Evolutionary conservation across 2,888 invertebrate species (phyloP), one percentile per base, ranked within the genome.

Genomic region (Furcula furcula): DNA sequence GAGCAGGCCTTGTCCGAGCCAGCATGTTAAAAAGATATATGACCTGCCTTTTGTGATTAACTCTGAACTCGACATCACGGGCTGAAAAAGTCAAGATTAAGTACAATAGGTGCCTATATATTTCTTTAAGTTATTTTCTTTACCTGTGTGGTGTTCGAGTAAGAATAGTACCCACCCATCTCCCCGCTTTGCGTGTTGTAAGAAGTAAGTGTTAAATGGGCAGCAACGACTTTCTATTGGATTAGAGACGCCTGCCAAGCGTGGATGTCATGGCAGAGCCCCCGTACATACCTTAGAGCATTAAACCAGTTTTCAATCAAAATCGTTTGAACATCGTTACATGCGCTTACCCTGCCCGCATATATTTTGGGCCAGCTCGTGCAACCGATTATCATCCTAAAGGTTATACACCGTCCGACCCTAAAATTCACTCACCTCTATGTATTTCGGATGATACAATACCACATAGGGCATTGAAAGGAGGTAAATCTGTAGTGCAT

Each of bases 1-100:
- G 0, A 92, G 78, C 0, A 92, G 79, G 1, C 92, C 92, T 36
- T 90, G 81, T 7, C 89, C 83, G 1, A 91, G 70, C 91, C 91
- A 91, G 0, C 85, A 76, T 16, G 67, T 65, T 4, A 91, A 31
- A 1, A 74, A 76, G 2, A 70, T 59, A 51, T 91, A 91, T 1
- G 90, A 85, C 15, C 60, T 67, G 1, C 90, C 89, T 68, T 93
- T 93, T 25, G 90, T 90, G 19, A 90, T 84, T 22, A 85, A 70
- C 34, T 85, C 85, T 1, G 65, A 74, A 41, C 87, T 89, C 11
- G 86, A 77, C 11, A 91, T 57, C 10, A 91, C 30, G 23, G 76
- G 78, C 90, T 91, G 67, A 25, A 74, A 77, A 25, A 36, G 41
- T 9, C 3, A 1, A 12, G n/a, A 9, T 1, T 15, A 2, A 16